Evolutionary conservation across 2,113 vertebrate genomes (phyloP), one percentile per base, ranked within the genome.

Genomic region (Todiramphus chloris): DNA sequence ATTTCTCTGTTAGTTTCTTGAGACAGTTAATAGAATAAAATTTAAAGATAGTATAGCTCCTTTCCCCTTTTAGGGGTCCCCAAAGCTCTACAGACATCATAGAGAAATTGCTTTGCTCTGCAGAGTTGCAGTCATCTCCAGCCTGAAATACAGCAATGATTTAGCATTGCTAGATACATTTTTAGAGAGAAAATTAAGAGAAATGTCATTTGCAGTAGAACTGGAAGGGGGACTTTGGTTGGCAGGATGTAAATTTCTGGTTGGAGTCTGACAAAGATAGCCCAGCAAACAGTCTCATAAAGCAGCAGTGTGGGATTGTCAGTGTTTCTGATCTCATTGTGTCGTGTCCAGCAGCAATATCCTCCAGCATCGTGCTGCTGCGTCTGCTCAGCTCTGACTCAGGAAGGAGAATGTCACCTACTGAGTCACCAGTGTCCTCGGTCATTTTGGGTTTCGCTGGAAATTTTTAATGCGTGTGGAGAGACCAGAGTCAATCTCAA

Each of bases 371-470:
- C 3, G 0, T 37, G 69, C 48, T 95, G 70, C 62, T 89, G 20
- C 43, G 59, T 89, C 48, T 72, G 16, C 28, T 85, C 79, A 27
- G 41, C 67, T 93, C 83, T 93, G 95, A 95, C 80, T 96, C 83
- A 93, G 91, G 92, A 92, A 91, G 58, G 25, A 89, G 67, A 88
- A 73, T 73, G 73, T 79, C 80, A 87, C 66, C 69, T 79, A 60
- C 77, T 89, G 95, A 93, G 83, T 94, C 96, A 94, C 1, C 0
- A 1, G n/a, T 64, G 66, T 87, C 51, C 62, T 81, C 37, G 9
- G 15, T 76, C 53, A 46, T 80, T 62, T 33, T 82, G 69, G 44
- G 28, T 75, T 95, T 89, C 83, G 59, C 74, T 63, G 69, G 76
- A 91, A 89, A 62, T 73, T 89, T 96, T 91, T 90, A 82, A 62